Evolutionary conservation across 1,140 invertebrate species (phyloP).

Genomic region (Listronotus oregonensis): DNA sequence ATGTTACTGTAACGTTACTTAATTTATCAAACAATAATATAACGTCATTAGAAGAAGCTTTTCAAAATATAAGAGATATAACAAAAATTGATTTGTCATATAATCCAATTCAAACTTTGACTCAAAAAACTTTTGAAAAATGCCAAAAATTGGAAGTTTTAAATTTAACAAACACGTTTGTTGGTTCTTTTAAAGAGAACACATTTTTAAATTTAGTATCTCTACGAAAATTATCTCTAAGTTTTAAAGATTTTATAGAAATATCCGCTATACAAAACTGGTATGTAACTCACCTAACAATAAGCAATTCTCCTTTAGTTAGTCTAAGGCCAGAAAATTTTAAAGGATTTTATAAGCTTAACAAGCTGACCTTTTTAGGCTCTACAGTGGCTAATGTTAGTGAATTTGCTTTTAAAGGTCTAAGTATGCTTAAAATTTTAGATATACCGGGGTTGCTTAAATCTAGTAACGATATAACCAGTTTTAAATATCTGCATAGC

Average conservation of each 20-base stretch:
- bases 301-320: slow-evolving; percentile 10
- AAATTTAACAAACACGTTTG: slow-evolving; percentile 13
- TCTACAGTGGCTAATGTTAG: neutral
- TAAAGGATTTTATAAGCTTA: slow-evolving; percentile 16
- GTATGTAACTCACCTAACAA: slow-evolving; percentile 3
- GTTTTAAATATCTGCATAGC: slow-evolving; percentile 5
- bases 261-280: neutral
- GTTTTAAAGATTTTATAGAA: neutral
- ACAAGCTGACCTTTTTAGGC: slow-evolving; percentile 6
- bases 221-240: slow-evolving; percentile 10
- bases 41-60: slow-evolving; percentile 4
- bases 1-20: slow-evolving; percentile 1
- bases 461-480: neutral
- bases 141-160: slow-evolving; percentile 3
- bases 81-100: neutral
- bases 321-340: slow-evolving; percentile 1
- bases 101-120: slow-evolving; percentile 10
- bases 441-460: neutral
- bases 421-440: slow-evolving; percentile 8
- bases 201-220: neutral
- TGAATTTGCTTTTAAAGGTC: slow-evolving; percentile 11
- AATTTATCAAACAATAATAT: slow-evolving; percentile 20
- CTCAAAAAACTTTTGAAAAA: slow-evolving; percentile 9
- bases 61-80: neutral
- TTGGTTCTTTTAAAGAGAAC: neutral